Percentiles rank a stretch among this genome's conserved stretches.
Evolutionary conservation across 2,113 vertebrate species (phyloP).

Genomic region (Esox niger): DNA sequence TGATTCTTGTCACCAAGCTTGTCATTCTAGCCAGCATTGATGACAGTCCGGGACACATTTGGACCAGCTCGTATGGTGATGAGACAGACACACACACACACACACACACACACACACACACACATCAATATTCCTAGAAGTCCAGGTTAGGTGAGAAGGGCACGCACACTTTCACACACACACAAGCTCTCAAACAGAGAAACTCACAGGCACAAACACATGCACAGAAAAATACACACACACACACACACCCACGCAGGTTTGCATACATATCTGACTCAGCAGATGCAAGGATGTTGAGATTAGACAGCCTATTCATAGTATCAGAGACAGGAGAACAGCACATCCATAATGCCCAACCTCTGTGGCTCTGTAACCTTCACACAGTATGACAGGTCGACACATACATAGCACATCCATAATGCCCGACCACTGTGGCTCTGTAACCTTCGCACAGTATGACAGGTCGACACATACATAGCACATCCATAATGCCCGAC

Average conservation of each 20-base stretch:
- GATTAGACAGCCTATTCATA: constrained; percentile 41
- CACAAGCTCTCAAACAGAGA: too few species aligned
- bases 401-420: constrained; percentile 6
- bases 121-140: constrained; percentile 7
- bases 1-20: constrained; percentile 35
- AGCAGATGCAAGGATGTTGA: constrained; percentile 24
- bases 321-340: constrained; percentile 6
- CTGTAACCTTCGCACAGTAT: neutral
- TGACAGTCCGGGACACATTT: constrained; percentile 14
- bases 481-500: neutral
- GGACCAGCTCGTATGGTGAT: constrained; percentile 15
- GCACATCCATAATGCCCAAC: neutral
- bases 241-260: neutral
- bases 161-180: too few species aligned
- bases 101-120: constrained; percentile 7
- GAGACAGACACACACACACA: constrained; percentile 2
- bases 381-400: neutral
- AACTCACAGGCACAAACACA: too few species aligned
- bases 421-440: neutral
- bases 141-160: neutral
- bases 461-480: neutral
- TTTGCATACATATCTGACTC: constrained; percentile 17
- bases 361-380: neutral
- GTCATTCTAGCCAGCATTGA: constrained; percentile 19
- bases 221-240: neutral